Evolutionary conservation across 2,797 vertebrate species (phyloP).

Genomic region (Pseudochirops corinnae): DNA sequence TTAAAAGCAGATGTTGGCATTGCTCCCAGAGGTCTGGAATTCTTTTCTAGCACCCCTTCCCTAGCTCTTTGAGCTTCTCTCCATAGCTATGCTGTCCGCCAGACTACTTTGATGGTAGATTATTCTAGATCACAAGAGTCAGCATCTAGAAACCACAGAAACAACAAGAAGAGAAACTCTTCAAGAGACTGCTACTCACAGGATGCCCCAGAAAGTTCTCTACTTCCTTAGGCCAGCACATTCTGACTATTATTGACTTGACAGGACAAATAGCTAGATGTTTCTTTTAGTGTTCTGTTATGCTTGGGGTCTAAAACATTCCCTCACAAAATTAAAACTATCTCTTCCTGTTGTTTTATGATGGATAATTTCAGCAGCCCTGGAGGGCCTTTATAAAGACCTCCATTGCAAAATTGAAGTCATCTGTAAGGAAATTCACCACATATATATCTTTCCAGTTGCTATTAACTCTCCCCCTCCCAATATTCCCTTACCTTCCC

Average conservation of each 20-base stretch:
- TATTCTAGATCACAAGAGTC: constrained; percentile 8
- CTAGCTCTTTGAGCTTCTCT: background rate
- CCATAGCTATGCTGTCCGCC: background rate
- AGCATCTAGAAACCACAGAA: background rate
- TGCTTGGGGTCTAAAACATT: constrained; percentile 12
- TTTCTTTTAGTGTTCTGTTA: background rate
- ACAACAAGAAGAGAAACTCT: background rate
- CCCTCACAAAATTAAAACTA: background rate
- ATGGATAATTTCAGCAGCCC: constrained; percentile 6
- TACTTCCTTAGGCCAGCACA: background rate
- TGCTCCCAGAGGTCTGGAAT: background rate
- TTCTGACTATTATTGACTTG: background rate
- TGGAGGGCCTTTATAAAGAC: constrained; percentile 27
- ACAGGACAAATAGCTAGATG: background rate
- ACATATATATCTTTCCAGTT: background rate
- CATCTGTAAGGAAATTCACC: background rate
- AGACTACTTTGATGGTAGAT: background rate
- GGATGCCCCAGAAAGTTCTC: background rate
- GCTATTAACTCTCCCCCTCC: background rate
- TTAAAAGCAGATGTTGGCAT: constrained; percentile 19
- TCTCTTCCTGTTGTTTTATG: constrained; percentile 28
- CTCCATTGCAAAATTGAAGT: constrained; percentile 3
- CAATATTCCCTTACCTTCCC: background rate
- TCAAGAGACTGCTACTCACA: constrained; percentile 6
- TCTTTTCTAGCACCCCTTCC: background rate